Conservation (phyloP, 2,888 invertebrate species). For the Aphrophora alni region DNA sequence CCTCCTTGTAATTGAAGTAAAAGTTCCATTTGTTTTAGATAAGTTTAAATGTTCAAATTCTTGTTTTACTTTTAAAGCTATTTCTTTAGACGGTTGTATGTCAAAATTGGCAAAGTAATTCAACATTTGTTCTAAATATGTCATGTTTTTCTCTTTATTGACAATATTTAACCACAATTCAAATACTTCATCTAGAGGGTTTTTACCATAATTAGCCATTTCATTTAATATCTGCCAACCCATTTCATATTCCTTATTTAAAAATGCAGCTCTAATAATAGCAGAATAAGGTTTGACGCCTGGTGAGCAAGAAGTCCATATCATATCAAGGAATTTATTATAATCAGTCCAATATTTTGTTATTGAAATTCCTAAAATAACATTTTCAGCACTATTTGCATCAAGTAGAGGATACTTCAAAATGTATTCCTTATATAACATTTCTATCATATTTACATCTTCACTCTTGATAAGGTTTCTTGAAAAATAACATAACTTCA, state of each 20-base stretch:
- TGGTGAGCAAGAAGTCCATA: slow-evolving; percentile 37
- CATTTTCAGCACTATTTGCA: slow-evolving; percentile 59
- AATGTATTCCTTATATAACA: neutral
- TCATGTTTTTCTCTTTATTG: slow-evolving; percentile 55
- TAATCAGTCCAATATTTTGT: slow-evolving; percentile 70
- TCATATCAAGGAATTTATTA: slow-evolving; percentile 54
- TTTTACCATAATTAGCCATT: slow-evolving; percentile 59
- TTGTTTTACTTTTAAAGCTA: slow-evolving; percentile 55
- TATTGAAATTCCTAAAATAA: slow-evolving; percentile 68
- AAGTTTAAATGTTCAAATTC: slow-evolving; percentile 42
- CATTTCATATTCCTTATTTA: slow-evolving; percentile 61
- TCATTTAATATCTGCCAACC: slow-evolving; percentile 68
- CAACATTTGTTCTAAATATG: slow-evolving; percentile 64
- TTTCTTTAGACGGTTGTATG: slow-evolving; percentile 56
- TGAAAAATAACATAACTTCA: neutral
- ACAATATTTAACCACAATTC: slow-evolving; percentile 63
- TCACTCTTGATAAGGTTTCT: neutral
- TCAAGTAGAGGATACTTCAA: slow-evolving; percentile 42
- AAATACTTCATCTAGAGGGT: slow-evolving; percentile 61
- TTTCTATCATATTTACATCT: neutral
- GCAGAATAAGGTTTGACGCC: slow-evolving; percentile 58
- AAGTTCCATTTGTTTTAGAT: neutral
- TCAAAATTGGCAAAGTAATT: slow-evolving; percentile 63
- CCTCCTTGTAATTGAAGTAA: neutral
- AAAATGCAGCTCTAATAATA: slow-evolving; percentile 66